Evolutionary conservation across 1,140 invertebrate genomes (phyloP).

Genomic region (Drosophila lowei): DNA sequence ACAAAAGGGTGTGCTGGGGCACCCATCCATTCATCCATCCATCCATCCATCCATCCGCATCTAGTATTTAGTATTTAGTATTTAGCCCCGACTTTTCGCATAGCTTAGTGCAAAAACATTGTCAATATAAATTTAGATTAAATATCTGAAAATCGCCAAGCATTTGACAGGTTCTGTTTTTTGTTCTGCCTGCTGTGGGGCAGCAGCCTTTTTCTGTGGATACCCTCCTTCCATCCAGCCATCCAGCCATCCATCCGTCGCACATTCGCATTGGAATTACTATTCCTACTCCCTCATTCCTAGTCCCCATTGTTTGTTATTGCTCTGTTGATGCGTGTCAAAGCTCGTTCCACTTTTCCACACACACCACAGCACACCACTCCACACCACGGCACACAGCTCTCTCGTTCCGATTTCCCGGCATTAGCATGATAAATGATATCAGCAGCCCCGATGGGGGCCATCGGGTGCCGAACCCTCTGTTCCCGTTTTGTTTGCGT

Average conservation of each 20-base stretch:
- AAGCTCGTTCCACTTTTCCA: conserved; percentile 7
- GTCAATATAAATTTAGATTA: conserved; percentile 54
- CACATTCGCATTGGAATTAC: conserved; percentile 4
- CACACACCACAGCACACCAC: conserved; percentile 2
- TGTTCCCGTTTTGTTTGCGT: background rate
- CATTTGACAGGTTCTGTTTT: conserved; percentile 53
- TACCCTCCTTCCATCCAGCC: background rate
- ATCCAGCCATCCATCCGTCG: background rate
- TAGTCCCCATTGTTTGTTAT: conserved; percentile 6
- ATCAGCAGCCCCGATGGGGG: conserved; percentile 18
- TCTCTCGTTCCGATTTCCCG: conserved; percentile 50
- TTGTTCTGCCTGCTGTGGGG: background rate
- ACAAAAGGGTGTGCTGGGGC: background rate
- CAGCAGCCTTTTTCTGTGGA: background rate
- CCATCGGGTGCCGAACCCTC: conserved; percentile 13
- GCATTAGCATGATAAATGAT: conserved; percentile 68
- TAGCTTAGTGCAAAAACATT: conserved; percentile 23
- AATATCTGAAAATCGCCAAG: conserved; percentile 48
- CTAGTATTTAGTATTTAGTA: background rate
- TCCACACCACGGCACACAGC: background rate
- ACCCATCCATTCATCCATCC: background rate
- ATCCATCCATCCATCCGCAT: conserved; percentile 3
- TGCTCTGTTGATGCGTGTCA: conserved; percentile 27
- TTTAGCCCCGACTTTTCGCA: too few relatives aligned
- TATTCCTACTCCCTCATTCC: background rate